phyloP scores from a whole-genome alignment of 2,888 invertebrate genomes.

The Conus canariensis region DNA sequence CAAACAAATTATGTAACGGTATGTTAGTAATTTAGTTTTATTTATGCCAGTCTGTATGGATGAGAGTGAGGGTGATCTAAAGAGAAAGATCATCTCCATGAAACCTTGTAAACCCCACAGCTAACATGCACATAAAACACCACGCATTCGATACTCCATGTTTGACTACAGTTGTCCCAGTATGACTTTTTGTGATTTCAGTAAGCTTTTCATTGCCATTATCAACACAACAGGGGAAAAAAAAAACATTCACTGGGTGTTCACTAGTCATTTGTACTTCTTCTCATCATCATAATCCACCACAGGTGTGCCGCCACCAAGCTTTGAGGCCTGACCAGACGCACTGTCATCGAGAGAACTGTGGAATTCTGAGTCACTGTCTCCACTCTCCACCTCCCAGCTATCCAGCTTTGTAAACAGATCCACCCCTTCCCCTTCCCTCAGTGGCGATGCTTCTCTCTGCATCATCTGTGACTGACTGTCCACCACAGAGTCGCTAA shows the following conservation, averaged over 20 bases:
- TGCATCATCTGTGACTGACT: neutral
- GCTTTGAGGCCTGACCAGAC: neutral
- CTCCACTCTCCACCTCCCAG: constrained; percentile 17
- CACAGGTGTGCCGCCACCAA: neutral
- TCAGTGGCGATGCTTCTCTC: neutral
- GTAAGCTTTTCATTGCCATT: neutral
- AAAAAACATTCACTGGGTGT: neutral
- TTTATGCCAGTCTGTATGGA: too few species aligned
- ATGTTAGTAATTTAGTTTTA: too few species aligned
- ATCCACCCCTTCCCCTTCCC: neutral
- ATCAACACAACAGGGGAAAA: neutral
- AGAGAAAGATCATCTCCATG: too few species aligned
- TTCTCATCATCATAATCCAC: constrained; percentile 39
- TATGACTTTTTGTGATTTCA: neutral
- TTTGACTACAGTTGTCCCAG: too few species aligned
- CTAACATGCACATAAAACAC: too few species aligned
- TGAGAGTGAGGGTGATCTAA: too few species aligned
- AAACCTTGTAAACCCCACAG: too few species aligned
- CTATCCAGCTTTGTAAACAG: neutral
- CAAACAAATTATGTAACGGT: too few species aligned
- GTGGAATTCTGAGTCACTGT: constrained; percentile 30
- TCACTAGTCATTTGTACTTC: constrained; percentile 30
- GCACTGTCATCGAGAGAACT: constrained; percentile 16
- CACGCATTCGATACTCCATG: too few species aligned
- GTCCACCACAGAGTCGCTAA: neutral